phyloP scores from a whole-genome alignment of 2,797 vertebrate species.

The Sparidentex hasta region DNA sequence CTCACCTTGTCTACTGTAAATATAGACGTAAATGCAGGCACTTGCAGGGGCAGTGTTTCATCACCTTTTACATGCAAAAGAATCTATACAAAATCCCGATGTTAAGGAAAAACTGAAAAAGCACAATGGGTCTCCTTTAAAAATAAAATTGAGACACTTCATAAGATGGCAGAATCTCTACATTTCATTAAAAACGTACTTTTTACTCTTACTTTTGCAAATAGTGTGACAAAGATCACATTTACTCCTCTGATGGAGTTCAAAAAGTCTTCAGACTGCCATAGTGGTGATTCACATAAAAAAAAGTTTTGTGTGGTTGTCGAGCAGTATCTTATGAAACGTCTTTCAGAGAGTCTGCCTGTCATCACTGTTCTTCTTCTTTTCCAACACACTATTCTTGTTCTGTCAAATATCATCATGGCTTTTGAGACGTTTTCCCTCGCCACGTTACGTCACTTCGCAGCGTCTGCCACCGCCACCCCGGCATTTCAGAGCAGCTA shows the following conservation, averaged over 20 bases:
- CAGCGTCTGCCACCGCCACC: slow-evolving; percentile 9
- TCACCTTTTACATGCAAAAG: too few relatives aligned
- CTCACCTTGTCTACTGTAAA: too few relatives aligned
- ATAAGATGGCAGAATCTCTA: neutral
- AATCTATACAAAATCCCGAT: too few relatives aligned
- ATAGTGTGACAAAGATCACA: neutral
- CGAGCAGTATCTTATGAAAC: neutral
- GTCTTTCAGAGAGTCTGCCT: neutral
- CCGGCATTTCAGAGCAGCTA: slow-evolving; percentile 14
- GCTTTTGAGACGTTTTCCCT: slow-evolving; percentile 26
- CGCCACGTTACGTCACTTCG: slow-evolving; percentile 18
- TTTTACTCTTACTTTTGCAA: neutral
- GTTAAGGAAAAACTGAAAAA: too few relatives aligned
- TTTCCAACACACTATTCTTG: slow-evolving; percentile 18
- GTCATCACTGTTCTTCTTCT: neutral
- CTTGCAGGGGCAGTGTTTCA: too few relatives aligned
- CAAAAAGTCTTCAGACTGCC: neutral
- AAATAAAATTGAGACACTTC: neutral
- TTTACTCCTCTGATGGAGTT: neutral
- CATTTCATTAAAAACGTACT: neutral
- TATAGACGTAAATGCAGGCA: too few relatives aligned
- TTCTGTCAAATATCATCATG: slow-evolving; percentile 18
- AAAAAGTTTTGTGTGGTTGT: neutral
- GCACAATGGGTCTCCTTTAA: too few relatives aligned
- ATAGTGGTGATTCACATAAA: neutral